Base-by-base conservation (phyloP, 2,888 invertebrate species). In the Drosophila rellima region DNA sequence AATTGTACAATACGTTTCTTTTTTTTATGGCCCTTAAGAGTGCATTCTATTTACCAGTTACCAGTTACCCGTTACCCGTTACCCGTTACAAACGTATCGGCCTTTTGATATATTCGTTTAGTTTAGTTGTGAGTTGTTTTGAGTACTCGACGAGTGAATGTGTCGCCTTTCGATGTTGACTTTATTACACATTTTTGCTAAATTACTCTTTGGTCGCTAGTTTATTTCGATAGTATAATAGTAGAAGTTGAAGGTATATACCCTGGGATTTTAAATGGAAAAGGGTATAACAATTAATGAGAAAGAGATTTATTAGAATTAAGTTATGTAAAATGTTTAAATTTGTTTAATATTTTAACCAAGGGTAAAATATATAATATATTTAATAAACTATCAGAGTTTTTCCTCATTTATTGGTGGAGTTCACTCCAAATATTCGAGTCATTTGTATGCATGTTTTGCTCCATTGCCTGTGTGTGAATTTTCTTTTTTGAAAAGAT, bases 101-200 rank as follows among this genome's bases (percentile, higher is more conserved):
- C 20, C 56, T 56, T 74, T 90, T 90, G 89, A 90, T 90, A 90
- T 90, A 90, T 80, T 77, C 66, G 55, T 66, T 65, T 71, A 75
- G 60, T 40, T 59, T 60, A 20, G 48, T 31, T 31, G 44, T 39
- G 44, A 47, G 42, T 15, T 26, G 31, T 57, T 60, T 56, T 54
- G 40, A 42, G 55, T 18, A 29, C 40, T 55, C 45, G 44, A 7
- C 20, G 42, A 56, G 33, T 4, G 63, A 37, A 26, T 29, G 50
- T 48, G 73, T 54, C 40, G 54, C 26, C 26, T 52, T 37, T 18
- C 51, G 33, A 61, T 65, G 68, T 57, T 45, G 64, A 51, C 70
- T 83, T 84, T 87, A 86, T 84, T 82, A 73, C 73, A 80, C 80
- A 86, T 87, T 84, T 85, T 82, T 87, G 89, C 86, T 87, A 89